Base-by-base conservation (phyloP, 1,140 invertebrate genomes). In the Orius insidiosus region DNA sequence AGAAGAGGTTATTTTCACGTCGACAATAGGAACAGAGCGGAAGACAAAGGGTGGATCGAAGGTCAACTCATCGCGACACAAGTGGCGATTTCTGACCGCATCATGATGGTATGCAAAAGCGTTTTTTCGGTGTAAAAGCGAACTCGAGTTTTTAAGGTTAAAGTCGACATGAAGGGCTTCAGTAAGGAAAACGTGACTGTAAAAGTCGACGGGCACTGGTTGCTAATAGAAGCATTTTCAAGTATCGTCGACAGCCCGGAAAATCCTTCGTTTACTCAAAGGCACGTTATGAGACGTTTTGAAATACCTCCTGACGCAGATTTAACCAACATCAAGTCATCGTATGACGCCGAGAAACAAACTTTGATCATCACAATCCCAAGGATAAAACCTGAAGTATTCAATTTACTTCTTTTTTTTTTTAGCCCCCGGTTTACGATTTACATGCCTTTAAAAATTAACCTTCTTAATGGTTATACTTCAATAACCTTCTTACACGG, bases 161-260 rank as follows among this genome's bases (percentile, higher is more conserved):
- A 11, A 11, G 13, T 48, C 30, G 37, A 48, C 18, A 37, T 39
- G 16, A 48, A 24, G 4, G 47, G 39, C 3, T 48, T 31, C 24
- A 36, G 15, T 6, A 33, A 42, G 11, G 47, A 48, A 19, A 40
- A 48, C 32, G 32, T 48, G 7, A 43, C 9, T n/a, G 41, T 48
- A 0, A 24, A 38, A 41, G 47, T 48, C 2, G 47, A 48, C 10
- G 34, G 41, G 6, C 15, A 30, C 7, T 48, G 47, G 47, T 31
- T 48, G 34, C 15, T 48, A n/a, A 15, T 48, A 1, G 47, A 48
- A 44, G 47, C 35, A 1, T 7, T 45, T n/a, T 14, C 44, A 1
- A 39, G 19, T 6, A 11, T 14, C 4, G 31, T 24, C 4, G 35
- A 16, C 1, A 30, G 30, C 2, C 2, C 1, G 40, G 38, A 39